Base-by-base conservation (phyloP, 1,140 invertebrate species). In the Drosophila littoralis region DNA sequence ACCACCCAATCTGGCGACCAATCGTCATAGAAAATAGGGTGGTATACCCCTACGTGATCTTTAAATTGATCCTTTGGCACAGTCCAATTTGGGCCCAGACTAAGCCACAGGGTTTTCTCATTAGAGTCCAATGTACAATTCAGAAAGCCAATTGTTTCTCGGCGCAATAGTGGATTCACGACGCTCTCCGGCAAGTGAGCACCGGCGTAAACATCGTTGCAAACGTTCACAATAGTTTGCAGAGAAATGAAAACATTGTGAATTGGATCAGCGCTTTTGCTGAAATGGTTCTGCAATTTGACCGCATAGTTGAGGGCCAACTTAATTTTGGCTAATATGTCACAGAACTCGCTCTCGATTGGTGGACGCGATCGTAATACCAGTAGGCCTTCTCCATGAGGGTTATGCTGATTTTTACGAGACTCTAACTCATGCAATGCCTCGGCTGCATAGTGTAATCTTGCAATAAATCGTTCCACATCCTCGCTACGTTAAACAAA, bases 1-100 rank as follows among this genome's bases (percentile, higher is more conserved):
- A 92, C 91, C 17, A 76, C 61, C 90, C 90, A 92, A 36, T 92
- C 90, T 8, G 91, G 91, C 0, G 91, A 92, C 91, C 91, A 92
- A 12, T 92, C 90, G 36, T 92, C 91, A 46, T 91, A 92, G 52
- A 92, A 92, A 6, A 90, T 92, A 2, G 91, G 91, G 48, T 92
- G 91, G 32, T 91, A 92, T 3, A 81, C 75, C 7, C 81, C 81
- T 35, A 74, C 83, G 57, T 92, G 91, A 52, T 92, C 84, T 43
- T 91, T 89, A 7, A 91, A 91, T 13, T 91, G 84, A 66, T 92
- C 91, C 61, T 92, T 92, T 0, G 91, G 81, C 0, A 79, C 61
- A 7, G 71, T 86, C 91, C 91, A 92, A 51, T 92, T 91, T 10
- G 74, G 71, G 2, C 91, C 91, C 0, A 92, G 64, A 12, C 88